Base-by-base conservation (phyloP, 1,140 invertebrate species). In the Drosophila nasuta region DNA sequence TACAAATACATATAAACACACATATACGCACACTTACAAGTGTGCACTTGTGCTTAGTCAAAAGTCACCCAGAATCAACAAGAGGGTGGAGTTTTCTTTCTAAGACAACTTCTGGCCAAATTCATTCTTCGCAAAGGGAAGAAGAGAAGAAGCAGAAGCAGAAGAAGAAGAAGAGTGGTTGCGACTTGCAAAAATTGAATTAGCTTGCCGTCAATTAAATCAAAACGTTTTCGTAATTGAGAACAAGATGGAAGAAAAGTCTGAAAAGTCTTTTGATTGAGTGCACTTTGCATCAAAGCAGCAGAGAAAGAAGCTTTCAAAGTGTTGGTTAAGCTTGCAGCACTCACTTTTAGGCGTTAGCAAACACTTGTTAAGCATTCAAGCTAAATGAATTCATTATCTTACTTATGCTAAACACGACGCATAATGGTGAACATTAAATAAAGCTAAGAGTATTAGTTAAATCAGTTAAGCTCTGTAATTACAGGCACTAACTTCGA, bases 151-250 rank as follows among this genome's bases (percentile, higher is more conserved):
- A 54, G 51, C 1, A 17, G 17, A 15, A 20, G 20, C 4, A n/a
- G 10, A 25, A 54, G 51, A 33, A 11, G n/a, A 54, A 33, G 13
- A 17, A 57, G 51, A 35, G 48, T 46, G 68, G 60, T 54, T 66
- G 69, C 51, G 67, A 57, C 33, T 57, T n/a, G 28, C 56, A 11
- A 73, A 76, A 76, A 76, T 76, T 66, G 74, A 76, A 76, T 76
- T 76, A 76, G 38, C 60, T 57, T 67, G 69, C 69, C 71, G 62
- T 76, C 74, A 76, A 76, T 76, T 76, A 72, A 76, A 72, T 76
- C 74, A 72, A 76, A 76, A 66, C 69, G 74, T 63, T 72, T 56
- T 48, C 56, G 46, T 66, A 76, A 76, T 66, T 76, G 69, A 76
- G 69, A 76, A 41, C 57, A 72, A 72, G 69, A 72, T 71, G 67